Evolutionary conservation across 2,797 vertebrate genomes (phyloP).

Genomic region (Premnoplex brunnescens): DNA sequence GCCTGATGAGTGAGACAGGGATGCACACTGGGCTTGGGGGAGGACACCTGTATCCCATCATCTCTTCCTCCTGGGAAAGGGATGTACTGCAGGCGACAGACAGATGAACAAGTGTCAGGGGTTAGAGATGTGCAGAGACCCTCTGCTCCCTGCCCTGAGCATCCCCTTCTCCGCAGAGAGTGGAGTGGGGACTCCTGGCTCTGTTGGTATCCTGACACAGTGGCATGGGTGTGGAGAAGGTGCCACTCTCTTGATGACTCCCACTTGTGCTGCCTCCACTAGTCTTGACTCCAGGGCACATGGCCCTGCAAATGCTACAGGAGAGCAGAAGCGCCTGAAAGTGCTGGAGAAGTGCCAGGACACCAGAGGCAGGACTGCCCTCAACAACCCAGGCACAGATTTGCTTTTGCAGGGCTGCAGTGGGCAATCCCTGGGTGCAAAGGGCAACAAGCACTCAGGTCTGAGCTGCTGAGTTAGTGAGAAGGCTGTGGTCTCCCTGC

Average conservation of each 20-base stretch:
- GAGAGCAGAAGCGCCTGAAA: not conserved
- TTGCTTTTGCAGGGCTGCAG: not conserved
- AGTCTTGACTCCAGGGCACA: accelerated
- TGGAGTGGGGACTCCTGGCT: not conserved
- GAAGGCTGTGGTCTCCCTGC: not conserved
- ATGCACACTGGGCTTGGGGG: not conserved
- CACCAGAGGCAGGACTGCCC: not conserved
- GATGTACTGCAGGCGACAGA: not conserved
- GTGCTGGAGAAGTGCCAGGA: not conserved
- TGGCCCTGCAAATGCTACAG: not conserved
- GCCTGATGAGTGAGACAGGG: not conserved
- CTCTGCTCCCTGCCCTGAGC: not conserved
- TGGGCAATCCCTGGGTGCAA: not conserved
- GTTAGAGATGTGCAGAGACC: not conserved
- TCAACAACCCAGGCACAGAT: not conserved
- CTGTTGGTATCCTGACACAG: not conserved
- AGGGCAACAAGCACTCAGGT: not conserved
- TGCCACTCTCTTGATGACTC: not conserved
- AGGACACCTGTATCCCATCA: accelerated
- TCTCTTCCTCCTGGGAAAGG: not conserved
- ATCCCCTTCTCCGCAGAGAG: not conserved
- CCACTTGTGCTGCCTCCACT: not conserved
- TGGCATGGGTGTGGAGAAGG: not conserved
- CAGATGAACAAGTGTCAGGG: accelerated
- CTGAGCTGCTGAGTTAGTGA: accelerated